phyloP scores from a whole-genome alignment of 1,140 invertebrate species.

The Linepithema humile region DNA sequence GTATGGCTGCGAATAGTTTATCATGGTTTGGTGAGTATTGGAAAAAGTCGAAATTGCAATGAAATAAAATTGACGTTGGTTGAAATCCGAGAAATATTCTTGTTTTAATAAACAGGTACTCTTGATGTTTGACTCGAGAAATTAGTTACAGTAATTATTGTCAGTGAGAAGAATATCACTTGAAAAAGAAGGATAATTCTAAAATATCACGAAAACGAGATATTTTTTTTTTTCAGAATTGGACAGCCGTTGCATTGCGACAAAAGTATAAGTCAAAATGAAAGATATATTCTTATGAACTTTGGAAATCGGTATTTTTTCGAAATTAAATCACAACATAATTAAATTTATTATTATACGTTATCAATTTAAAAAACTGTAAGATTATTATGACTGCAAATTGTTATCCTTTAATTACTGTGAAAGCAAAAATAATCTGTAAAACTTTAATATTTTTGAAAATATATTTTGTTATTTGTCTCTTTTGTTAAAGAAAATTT shows the following conservation, averaged over 20 bases:
- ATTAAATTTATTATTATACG: background rate
- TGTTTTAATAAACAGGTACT: no score
- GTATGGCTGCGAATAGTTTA: background rate
- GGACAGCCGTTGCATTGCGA: background rate
- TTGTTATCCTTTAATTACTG: no score
- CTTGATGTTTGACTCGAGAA: background rate
- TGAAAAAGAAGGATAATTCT: background rate
- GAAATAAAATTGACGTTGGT: background rate
- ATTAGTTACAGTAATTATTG: background rate
- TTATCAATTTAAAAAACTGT: background rate
- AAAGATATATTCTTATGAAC: background rate
- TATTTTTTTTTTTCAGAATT: no score
- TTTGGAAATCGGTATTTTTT: background rate
- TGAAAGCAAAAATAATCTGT: no score
- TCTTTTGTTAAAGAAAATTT: background rate
- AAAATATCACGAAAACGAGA: background rate
- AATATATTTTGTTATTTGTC: no score
- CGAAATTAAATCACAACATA: background rate
- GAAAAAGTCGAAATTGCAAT: background rate
- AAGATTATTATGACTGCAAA: background rate
- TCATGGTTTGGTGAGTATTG: background rate
- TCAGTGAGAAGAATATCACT: no score
- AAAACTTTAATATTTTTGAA: no score
- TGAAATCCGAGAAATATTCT: no score
- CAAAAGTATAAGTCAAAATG: background rate